Evolutionary conservation across 2,113 vertebrate genomes (phyloP).

Genomic region (Paradoxurus hermaphroditus): DNA sequence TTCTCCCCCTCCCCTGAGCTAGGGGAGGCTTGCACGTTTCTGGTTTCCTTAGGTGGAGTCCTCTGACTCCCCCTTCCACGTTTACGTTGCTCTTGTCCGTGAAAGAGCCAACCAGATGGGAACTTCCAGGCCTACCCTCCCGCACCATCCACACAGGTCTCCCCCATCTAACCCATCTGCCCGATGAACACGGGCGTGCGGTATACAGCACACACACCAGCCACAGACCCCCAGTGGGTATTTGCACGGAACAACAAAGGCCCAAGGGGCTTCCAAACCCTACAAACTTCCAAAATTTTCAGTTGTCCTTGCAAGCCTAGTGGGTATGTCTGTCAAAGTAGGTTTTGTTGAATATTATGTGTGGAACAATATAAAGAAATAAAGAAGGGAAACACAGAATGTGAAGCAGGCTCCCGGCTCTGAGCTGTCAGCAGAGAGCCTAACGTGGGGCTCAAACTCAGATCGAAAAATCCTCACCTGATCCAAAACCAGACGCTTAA

Average conservation of each 20-base stretch:
- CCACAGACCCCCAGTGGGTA: background rate
- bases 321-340: background rate
- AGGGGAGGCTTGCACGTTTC: background rate
- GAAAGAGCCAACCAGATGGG: background rate
- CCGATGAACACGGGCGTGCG: too few relatives aligned
- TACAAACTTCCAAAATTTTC: background rate
- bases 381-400: too few relatives aligned
- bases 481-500: too few relatives aligned
- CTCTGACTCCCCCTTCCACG: background rate
- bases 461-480: too few relatives aligned
- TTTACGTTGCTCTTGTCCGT: background rate
- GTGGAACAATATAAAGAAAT: background rate
- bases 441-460: too few relatives aligned
- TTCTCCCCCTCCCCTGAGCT: background rate
- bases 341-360: background rate
- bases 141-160: too few relatives aligned
- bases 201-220: background rate
- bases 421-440: too few relatives aligned
- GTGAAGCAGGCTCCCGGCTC: too few relatives aligned
- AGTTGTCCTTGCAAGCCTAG: background rate
- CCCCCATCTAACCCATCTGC: too few relatives aligned
- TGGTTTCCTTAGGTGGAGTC: background rate
- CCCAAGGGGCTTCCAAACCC: background rate
- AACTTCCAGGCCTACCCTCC: background rate
- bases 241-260: background rate